Base-by-base conservation (phyloP, 2,888 invertebrate species). In the Rosalia funebris region DNA sequence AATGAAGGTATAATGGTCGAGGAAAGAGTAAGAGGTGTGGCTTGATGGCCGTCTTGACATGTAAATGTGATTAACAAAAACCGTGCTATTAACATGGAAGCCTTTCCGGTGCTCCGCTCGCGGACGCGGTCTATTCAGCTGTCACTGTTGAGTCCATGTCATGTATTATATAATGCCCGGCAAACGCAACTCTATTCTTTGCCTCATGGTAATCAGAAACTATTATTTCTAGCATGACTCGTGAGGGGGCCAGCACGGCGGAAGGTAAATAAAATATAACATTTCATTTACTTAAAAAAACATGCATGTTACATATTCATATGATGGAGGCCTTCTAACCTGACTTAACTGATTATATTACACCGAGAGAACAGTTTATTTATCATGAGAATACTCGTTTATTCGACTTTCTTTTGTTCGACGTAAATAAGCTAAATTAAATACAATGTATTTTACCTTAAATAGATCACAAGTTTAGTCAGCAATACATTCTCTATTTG, bases 71-170 rank as follows among this genome's bases (percentile, higher is more conserved):
- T 71, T 71, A 74, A 73, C 70, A 72, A 70, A 73, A 73, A 71
- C 72, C 71, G 68, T 69, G 69, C 74, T 60, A 69, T 72, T 71
- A 74, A 71, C 70, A 76, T 76, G 77, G 76, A 77, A 75, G 76
- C 75, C 73, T 74, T 78, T 77, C 77, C 77, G 77, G 77, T 77
- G 66, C 48, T 52, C 53, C 37, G 20, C 41, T 60, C 60, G 46
- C 39, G 25, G 54, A 45, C 56, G 57, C 31, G 47, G 34, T 50
- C 59, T 57, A 56, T 65, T 65, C 61, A 56, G 58, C 61, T 61
- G 60, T 64, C 64, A 63, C 39, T 39, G 50, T 34, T 36, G 11
- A 19, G 16, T 19, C 48, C 48, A 17, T 44, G 44, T 44, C 44
- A 25, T 44, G 36, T 19, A 48, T 37, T 36, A 36, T n/a, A n/a